phyloP scores from a whole-genome alignment of 2,113 vertebrate genomes.

The Thalassoma bifasciatum region DNA sequence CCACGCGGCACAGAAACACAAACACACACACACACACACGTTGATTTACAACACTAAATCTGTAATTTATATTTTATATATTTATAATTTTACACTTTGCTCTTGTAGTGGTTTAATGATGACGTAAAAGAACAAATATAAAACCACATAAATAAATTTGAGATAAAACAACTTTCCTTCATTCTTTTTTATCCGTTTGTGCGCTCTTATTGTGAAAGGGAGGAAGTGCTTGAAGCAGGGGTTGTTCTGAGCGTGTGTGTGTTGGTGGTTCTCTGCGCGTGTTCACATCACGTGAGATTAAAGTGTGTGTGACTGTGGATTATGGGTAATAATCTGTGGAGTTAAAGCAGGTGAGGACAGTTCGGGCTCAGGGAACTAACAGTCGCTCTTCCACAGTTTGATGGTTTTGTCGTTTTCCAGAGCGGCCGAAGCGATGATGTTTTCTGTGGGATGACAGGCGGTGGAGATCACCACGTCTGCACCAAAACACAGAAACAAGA shows the following conservation, averaged over 20 bases:
- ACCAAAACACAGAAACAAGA: conserved; percentile 84
- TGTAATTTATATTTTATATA: no score
- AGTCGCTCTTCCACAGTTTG: conserved; percentile 99
- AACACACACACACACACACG: not conserved
- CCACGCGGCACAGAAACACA: not conserved
- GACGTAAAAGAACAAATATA: not conserved
- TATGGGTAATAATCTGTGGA: not conserved
- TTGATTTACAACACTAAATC: no score
- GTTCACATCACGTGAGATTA: not conserved
- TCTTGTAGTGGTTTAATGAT: no score
- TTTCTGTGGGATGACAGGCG: conserved; percentile 98
- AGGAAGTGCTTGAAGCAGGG: not conserved
- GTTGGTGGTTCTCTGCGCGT: not conserved
- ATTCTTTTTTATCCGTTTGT: not conserved
- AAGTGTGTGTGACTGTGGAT: not conserved
- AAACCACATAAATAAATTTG: not conserved
- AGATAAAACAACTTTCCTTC: not conserved
- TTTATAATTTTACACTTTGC: no score
- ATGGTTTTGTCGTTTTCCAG: conserved; percentile 99
- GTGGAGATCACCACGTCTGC: conserved; percentile 98
- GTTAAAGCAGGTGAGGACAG: conserved; percentile 1
- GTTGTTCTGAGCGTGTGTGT: not conserved
- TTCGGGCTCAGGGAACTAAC: conserved; percentile 75
- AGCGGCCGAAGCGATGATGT: conserved; percentile 98
- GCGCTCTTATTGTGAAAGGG: not conserved